Percentiles rank a stretch among this genome's conserved stretches.
Evolutionary conservation across 2,888 invertebrate species (phyloP).

Genomic region (Galerucella calmariensis): DNA sequence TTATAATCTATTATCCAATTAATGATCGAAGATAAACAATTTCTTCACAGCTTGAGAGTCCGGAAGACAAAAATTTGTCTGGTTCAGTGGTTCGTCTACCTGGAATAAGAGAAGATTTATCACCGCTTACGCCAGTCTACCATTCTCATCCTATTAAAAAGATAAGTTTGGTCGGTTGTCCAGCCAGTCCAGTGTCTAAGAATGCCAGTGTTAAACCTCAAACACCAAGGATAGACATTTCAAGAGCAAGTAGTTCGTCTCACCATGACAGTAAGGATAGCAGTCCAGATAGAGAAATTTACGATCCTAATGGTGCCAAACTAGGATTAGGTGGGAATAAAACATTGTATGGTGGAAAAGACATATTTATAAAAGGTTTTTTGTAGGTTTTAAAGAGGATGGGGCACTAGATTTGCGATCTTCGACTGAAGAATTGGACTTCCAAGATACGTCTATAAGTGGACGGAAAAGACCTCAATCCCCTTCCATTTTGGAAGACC

Average conservation of each 20-base stretch:
- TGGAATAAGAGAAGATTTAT: conserved; percentile 68
- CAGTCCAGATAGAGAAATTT: conserved; percentile 84
- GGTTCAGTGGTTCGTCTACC: conserved; percentile 69
- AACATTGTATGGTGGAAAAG: background rate
- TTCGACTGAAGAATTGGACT: conserved; percentile 89
- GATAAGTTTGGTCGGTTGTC: conserved; percentile 58
- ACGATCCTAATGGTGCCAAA: conserved; percentile 61
- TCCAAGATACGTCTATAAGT: conserved; percentile 72
- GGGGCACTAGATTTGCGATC: conserved; percentile 87
- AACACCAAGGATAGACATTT: conserved; percentile 88
- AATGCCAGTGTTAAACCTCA: conserved; percentile 67
- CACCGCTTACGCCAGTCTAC: conserved; percentile 51
- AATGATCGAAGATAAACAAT: background rate
- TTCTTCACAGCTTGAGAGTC: conserved; percentile 68
- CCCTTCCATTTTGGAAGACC: conserved; percentile 55
- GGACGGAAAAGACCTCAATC: conserved; percentile 61
- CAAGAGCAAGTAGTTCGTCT: conserved; percentile 87
- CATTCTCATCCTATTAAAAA: conserved; percentile 49
- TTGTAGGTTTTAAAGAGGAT: conserved; percentile 67
- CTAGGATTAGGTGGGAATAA: conserved; percentile 52
- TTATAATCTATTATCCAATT: too few species aligned
- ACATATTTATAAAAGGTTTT: background rate
- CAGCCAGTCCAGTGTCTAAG: conserved; percentile 38
- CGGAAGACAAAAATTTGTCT: conserved; percentile 65
- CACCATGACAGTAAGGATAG: conserved; percentile 88